Conservation (phyloP, 2,113 vertebrate species). For the Prochilodus magdalenae region DNA sequence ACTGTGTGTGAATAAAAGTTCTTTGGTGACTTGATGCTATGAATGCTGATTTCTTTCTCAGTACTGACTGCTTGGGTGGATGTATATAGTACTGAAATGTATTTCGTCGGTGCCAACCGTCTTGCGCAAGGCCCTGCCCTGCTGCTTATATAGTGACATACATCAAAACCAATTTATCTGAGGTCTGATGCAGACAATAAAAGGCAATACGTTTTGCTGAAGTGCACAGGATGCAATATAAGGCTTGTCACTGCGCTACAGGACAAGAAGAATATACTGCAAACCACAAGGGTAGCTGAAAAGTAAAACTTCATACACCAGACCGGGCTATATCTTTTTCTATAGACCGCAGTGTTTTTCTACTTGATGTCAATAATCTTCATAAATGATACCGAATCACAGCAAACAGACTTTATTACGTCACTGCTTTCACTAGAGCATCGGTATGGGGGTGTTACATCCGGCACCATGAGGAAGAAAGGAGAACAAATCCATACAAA, state of each 20-base stretch:
- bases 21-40: conserved; percentile 1
- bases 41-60: conserved; percentile 6
- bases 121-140: background rate
- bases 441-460: too few relatives aligned
- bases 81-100: background rate
- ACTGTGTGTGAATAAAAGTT: background rate
- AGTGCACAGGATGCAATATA: background rate
- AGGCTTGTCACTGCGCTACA: background rate
- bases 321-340: background rate
- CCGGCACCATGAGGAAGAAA: too few relatives aligned
- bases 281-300: background rate
- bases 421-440: too few relatives aligned
- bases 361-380: too few relatives aligned
- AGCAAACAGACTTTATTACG: too few relatives aligned
- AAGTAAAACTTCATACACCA: background rate
- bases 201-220: background rate
- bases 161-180: background rate
- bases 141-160: background rate
- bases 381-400: background rate
- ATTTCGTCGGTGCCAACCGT: background rate
- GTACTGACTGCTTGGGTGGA: background rate
- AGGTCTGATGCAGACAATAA: background rate
- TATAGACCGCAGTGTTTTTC: background rate
- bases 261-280: background rate
- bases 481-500: too few relatives aligned